Conservation (phyloP, 2,888 invertebrate genomes). For the Pheosia gnoma region DNA sequence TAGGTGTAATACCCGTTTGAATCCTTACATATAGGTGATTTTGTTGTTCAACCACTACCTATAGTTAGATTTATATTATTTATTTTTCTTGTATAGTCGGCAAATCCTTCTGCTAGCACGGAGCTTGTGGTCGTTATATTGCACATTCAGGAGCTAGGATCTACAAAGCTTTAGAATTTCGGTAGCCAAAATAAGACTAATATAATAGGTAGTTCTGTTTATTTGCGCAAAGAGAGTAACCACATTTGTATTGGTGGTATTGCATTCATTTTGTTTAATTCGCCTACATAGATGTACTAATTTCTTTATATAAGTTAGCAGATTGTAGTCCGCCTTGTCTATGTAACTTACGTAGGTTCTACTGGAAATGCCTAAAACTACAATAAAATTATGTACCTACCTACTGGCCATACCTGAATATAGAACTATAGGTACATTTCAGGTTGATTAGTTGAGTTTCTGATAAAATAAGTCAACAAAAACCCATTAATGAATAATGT, state of each 20-base stretch:
- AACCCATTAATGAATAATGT: constrained; percentile 37
- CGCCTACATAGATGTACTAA: no score
- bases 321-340: no score
- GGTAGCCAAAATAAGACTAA: neutral
- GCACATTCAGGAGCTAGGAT: constrained; percentile 44
- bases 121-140: constrained; percentile 52
- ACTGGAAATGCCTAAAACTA: neutral
- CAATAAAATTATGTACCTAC: neutral
- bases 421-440: neutral
- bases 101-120: constrained; percentile 56
- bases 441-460: neutral
- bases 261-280: no score
- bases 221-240: neutral
- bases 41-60: constrained; percentile 27
- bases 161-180: constrained; percentile 4
- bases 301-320: no score
- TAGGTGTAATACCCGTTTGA: neutral
- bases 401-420: neutral
- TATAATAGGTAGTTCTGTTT: neutral
- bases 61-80: constrained; percentile 47
- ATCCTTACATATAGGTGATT: neutral
- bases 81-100: constrained; percentile 55
- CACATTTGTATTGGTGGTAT: neutral
- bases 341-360: neutral
- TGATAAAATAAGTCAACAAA: constrained; percentile 9